Conservation (phyloP, 30 jellyfish, hydroid and myxozoan genomes). For the Nemopilema nomurai region DNA sequence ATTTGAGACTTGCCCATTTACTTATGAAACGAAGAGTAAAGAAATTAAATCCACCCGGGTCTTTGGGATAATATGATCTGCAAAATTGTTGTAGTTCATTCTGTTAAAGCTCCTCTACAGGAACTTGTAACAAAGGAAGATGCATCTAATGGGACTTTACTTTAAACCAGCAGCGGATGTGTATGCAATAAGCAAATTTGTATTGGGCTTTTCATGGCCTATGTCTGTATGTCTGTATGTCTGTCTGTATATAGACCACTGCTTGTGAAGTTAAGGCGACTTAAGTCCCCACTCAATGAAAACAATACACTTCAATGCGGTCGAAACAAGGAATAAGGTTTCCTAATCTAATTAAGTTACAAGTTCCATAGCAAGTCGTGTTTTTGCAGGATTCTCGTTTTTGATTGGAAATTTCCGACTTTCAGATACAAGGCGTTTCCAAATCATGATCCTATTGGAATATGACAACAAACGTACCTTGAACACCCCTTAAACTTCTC, state of each 20-base stretch:
- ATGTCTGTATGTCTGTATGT: neutral
- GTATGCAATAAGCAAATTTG: neutral
- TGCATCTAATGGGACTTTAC: neutral
- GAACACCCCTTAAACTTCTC: too few species aligned
- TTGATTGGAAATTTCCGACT: neutral
- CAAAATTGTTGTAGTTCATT: neutral
- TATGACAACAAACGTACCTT: neutral
- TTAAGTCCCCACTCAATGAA: neutral
- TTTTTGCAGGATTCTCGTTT: neutral
- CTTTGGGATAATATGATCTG: neutral
- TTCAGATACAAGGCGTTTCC: neutral
- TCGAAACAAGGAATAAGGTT: neutral
- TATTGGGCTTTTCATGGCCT: neutral
- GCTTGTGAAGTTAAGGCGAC: neutral
- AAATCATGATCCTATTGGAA: neutral
- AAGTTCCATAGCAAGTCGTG: neutral
- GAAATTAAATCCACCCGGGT: neutral
- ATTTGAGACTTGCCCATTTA: neutral
- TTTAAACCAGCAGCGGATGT: neutral
- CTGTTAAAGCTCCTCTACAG: neutral
- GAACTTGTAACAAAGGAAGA: neutral
- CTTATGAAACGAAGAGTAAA: neutral
- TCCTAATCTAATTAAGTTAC: neutral
- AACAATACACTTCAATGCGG: neutral
- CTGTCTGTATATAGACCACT: too few species aligned